These are phyloP conservation scores for Helobdella robusta DNA, from an alignment of 2,888 invertebrate species.

Conservation along the genomic window DNA sequence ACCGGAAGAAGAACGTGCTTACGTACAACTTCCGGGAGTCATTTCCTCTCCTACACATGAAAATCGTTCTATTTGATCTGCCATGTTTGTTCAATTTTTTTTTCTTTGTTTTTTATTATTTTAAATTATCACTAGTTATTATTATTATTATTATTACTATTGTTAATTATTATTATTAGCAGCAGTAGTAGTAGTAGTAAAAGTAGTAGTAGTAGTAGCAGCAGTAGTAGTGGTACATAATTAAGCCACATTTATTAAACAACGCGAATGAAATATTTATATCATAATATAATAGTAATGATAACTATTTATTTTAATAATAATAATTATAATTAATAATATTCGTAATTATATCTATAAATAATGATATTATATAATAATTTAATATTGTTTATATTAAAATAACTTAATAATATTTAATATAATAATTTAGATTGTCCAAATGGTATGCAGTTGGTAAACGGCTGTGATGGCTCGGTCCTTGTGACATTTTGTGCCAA, in stretches of 20 bases:
- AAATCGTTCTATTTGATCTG: conserved; percentile 73
- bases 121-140: background rate
- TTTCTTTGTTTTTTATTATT: background rate
- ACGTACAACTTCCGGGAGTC: conserved; percentile 88
- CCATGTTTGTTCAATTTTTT: conserved; percentile 40
- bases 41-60: conserved; percentile 82
- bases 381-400: too few relatives aligned
- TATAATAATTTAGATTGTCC: conserved; percentile 73
- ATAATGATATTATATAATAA: too few relatives aligned
- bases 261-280: too few relatives aligned
- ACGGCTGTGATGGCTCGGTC: conserved; percentile 76
- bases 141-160: conserved; percentile 4
- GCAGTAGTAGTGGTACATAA: too few relatives aligned
- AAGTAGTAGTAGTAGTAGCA: too few relatives aligned
- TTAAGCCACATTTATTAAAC: too few relatives aligned
- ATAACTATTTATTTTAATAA: too few relatives aligned
- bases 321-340: too few relatives aligned
- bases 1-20: conserved; percentile 86
- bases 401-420: too few relatives aligned
- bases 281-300: too few relatives aligned
- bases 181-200: too few relatives aligned
- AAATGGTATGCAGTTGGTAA: conserved; percentile 81
- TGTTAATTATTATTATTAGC: conserved; percentile 3
- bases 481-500: conserved; percentile 91
- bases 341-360: too few relatives aligned